These are phyloP conservation scores for Sitta carolinensis DNA, from an alignment of 2,797 vertebrate species.

Conservation along the genomic window DNA sequence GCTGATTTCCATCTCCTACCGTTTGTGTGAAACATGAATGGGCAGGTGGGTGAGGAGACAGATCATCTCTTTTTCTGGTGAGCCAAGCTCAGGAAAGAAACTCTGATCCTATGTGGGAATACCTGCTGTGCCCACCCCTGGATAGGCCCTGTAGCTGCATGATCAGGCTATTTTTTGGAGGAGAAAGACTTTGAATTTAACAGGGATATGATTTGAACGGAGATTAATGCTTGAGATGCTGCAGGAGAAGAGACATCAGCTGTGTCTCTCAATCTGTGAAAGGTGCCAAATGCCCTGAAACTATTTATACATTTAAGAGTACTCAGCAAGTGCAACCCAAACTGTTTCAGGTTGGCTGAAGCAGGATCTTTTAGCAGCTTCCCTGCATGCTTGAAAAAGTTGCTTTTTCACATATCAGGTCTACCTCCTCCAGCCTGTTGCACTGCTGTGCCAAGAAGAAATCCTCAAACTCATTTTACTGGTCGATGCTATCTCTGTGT, in stretches of 20 bases:
- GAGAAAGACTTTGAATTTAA: neutral
- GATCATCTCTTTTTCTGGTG: neutral
- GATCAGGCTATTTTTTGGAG: slow-evolving; percentile 2
- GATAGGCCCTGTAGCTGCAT: neutral
- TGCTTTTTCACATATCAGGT: neutral
- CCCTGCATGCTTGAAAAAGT: neutral
- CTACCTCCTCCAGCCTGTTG: neutral
- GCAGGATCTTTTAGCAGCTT: slow-evolving; percentile 24
- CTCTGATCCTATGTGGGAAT: neutral
- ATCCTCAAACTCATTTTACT: neutral
- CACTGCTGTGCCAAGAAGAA: neutral
- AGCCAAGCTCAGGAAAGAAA: neutral
- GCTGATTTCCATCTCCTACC: neutral
- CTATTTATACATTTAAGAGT: slow-evolving; percentile 33
- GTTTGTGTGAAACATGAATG: neutral
- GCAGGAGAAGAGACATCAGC: slow-evolving; percentile 20
- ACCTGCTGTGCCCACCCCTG: neutral
- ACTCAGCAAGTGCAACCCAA: neutral
- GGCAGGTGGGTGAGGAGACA: neutral
- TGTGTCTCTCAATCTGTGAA: slow-evolving; percentile 31
- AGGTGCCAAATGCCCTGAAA: slow-evolving; percentile 52
- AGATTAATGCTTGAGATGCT: slow-evolving; percentile 2
- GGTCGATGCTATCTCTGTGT: neutral
- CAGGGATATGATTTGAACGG: neutral
- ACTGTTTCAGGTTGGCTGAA: slow-evolving; percentile 38